Evolutionary conservation across 2,113 vertebrate genomes (phyloP), one percentile per base, ranked within the genome.

Genomic region (Equus przewalskii): DNA sequence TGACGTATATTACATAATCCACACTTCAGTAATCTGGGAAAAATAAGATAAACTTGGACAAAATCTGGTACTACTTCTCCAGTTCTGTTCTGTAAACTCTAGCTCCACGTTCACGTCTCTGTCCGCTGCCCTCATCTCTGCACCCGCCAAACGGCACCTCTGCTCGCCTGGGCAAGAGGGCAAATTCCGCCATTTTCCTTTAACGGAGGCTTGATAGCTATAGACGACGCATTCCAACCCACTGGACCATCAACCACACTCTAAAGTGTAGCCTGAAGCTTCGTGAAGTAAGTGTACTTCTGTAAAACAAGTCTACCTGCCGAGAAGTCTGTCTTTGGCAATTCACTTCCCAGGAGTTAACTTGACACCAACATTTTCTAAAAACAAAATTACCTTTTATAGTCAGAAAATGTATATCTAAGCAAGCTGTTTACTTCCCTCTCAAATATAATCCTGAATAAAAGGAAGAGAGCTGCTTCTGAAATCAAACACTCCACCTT

Each of bases 221-320:
- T 18, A 62, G 33, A 80, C 15, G 1, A 56, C 22, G 3, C 33
- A n/a, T 44, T 49, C 70, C 13, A 41, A 78, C 54, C 44, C 4
- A n/a, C 14, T 44, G 18, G 11, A 36, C 22, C 46, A 70, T 51
- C 33, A 24, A 64, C n/a, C 70, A 72, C 82, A 76, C 33, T 80
- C 81, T 92, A 80, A 84, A 84, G 11, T 19, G 12, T 24, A 81
- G 30, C 28, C 72, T 94, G 70, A 96, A 92, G 84, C 46, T 80
- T 26, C 70, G 24, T 78, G 58, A 75, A 62, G 22, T 33, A 78
- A 95, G 19, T 28, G 62, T 94, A 41, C 54, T n/a, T 89, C 36
- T 65, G 7, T 64, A 41, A 79, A 82, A 64, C 62, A 76, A 83
- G 44, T 56, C 24, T 46, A 67, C 18, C 16, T 69, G 13, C 44